These are phyloP conservation scores for Phoxinus dragarum DNA, from an alignment of 2,797 vertebrate species.

Conservation along the genomic window DNA sequence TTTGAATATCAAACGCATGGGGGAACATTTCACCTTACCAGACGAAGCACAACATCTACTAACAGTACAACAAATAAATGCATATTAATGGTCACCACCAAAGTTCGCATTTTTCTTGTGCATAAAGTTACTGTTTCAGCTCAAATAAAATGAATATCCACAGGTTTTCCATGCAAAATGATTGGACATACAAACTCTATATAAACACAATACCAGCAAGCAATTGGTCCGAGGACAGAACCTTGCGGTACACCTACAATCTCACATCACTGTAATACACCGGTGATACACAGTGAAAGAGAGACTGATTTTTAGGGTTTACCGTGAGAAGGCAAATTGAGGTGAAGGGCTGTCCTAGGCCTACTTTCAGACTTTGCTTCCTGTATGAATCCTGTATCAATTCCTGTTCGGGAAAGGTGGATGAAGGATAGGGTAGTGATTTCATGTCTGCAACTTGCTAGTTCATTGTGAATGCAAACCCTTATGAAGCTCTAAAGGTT, in stretches of 20 bases:
- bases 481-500: background rate
- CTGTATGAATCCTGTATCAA: conserved; percentile 74
- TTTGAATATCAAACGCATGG: conserved; percentile 54
- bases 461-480: background rate
- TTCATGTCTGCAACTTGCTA: conserved; percentile 54
- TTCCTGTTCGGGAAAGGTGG: conserved; percentile 64
- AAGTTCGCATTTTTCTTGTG: conserved; percentile 1
- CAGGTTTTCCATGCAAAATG: conserved; percentile 58
- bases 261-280: conserved; percentile 69
- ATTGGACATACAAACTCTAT: conserved; percentile 35
- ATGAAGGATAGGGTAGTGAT: conserved; percentile 67
- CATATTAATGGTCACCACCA: background rate
- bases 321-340: conserved; percentile 79
- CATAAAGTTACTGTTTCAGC: background rate
- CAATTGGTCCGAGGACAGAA: conserved; percentile 63
- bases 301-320: conserved; percentile 72
- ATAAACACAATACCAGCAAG: conserved; percentile 68
- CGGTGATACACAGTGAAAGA: conserved; percentile 42
- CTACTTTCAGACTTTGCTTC: conserved; percentile 75
- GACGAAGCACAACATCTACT: conserved; percentile 57
- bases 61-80: conserved; percentile 44
- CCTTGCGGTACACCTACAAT: conserved; percentile 70
- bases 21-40: conserved; percentile 34
- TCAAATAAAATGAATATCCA: conserved; percentile 40
- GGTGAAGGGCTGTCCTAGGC: conserved; percentile 80